These are phyloP conservation scores for Poeciliopsis gracilis DNA, from an alignment of 2,797 vertebrate species.

Conservation along the genomic window DNA sequence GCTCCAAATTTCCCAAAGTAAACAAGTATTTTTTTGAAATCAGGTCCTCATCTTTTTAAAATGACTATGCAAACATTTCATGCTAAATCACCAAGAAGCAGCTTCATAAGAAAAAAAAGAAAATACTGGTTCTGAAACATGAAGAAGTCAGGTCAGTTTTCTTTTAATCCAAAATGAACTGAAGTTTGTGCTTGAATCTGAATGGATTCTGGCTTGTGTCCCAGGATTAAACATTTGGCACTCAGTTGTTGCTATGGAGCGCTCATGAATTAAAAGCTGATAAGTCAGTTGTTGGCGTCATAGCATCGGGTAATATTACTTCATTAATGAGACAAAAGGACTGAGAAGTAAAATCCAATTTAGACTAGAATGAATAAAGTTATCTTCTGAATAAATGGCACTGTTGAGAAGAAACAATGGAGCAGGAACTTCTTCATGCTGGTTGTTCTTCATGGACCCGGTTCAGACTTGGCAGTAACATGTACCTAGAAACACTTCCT, in stretches of 20 bases:
- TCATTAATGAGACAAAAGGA: background rate
- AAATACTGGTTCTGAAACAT: background rate
- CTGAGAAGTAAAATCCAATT: constrained; percentile 11
- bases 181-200: constrained; percentile 22
- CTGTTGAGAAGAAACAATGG: background rate
- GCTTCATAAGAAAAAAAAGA: background rate
- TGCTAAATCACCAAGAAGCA: background rate
- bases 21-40: background rate
- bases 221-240: constrained; percentile 22
- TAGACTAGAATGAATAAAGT: constrained; percentile 2
- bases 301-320: background rate
- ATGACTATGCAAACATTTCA: background rate
- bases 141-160: background rate
- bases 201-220: constrained; percentile 6
- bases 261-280: constrained; percentile 22
- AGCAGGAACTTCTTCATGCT: background rate
- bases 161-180: background rate
- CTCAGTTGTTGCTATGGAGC: constrained; percentile 42
- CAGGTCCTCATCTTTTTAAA: background rate
- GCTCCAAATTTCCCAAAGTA: constrained; percentile 5
- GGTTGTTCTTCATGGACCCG: background rate
- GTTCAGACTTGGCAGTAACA: background rate
- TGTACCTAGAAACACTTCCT: background rate
- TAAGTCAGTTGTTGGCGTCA: constrained; percentile 31
- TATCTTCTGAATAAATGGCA: background rate